These are phyloP conservation scores for Tachina grossa DNA, from an alignment of 2,888 invertebrate species.

Conservation along the genomic window DNA sequence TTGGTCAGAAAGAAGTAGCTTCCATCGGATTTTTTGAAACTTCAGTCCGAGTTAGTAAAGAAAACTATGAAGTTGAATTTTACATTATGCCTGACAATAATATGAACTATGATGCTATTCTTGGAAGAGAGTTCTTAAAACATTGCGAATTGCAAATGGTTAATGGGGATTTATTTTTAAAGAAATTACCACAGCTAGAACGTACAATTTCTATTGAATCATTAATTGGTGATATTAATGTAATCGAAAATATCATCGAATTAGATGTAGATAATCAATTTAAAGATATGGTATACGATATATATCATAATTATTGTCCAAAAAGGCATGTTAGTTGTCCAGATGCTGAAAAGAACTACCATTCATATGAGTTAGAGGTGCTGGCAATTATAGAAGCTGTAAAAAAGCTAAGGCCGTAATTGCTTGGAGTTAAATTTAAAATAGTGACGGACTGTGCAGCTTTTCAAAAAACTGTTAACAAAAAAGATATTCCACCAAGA, in stretches of 20 bases:
- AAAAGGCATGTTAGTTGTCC: conserved; percentile 1
- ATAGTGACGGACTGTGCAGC: too few relatives aligned
- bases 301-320: neutral
- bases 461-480: too few relatives aligned
- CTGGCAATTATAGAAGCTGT: conserved; percentile 15
- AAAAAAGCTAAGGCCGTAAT: neutral
- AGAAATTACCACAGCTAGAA: neutral
- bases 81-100: conserved; percentile 11
- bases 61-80: conserved; percentile 2
- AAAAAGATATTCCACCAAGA: too few relatives aligned
- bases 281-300: neutral
- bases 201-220: neutral
- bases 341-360: neutral
- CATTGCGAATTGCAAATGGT: conserved; percentile 1
- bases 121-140: conserved; percentile 5
- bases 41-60: neutral
- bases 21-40: conserved; percentile 10
- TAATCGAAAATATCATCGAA: neutral
- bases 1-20: conserved; percentile 10
- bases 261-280: conserved; percentile 2
- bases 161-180: neutral
- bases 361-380: neutral
- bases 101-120: conserved; percentile 18
- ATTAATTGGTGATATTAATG: neutral
- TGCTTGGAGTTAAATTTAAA: too few relatives aligned